Conservation (phyloP, 2,797 vertebrate species). For the Acipenser transmontanus region DNA sequence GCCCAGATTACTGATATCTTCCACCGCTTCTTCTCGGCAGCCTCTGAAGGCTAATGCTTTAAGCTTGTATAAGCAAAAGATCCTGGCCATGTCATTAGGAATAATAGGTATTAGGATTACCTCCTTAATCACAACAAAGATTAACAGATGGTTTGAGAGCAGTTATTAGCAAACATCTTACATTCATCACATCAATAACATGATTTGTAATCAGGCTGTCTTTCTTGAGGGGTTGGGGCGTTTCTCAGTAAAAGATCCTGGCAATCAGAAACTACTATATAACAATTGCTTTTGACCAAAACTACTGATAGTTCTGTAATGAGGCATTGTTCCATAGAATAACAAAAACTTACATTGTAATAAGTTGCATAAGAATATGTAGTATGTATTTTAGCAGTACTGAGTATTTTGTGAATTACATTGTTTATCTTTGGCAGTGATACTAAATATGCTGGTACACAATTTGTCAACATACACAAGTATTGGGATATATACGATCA, state of each 20-base stretch:
- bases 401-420: too few relatives aligned
- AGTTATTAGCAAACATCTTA: constrained; percentile 78
- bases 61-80: constrained; percentile 47
- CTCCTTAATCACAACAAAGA: constrained; percentile 67
- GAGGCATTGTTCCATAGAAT: too few relatives aligned
- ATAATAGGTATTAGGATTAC: constrained; percentile 63
- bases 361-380: too few relatives aligned
- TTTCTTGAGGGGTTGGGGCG: constrained; percentile 40
- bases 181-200: constrained; percentile 84
- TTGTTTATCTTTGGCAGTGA: too few relatives aligned
- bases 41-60: constrained; percentile 53
- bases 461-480: too few relatives aligned
- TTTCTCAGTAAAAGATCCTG: constrained; percentile 61
- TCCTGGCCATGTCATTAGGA: constrained; percentile 70
- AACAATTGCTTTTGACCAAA: constrained; percentile 67
- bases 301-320: constrained; percentile 57
- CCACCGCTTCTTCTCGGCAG: constrained; percentile 51
- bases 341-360: too few relatives aligned
- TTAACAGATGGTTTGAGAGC: constrained; percentile 60
- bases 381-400: too few relatives aligned
- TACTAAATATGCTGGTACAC: too few relatives aligned
- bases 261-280: constrained; percentile 67
- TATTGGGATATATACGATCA: too few relatives aligned
- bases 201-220: constrained; percentile 66
- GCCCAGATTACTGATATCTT: constrained; percentile 79